Evolutionary conservation across 1,140 invertebrate species (phyloP), one percentile per base, ranked within the genome.

Genomic region (Pseudomyrmex pallidus): DNA sequence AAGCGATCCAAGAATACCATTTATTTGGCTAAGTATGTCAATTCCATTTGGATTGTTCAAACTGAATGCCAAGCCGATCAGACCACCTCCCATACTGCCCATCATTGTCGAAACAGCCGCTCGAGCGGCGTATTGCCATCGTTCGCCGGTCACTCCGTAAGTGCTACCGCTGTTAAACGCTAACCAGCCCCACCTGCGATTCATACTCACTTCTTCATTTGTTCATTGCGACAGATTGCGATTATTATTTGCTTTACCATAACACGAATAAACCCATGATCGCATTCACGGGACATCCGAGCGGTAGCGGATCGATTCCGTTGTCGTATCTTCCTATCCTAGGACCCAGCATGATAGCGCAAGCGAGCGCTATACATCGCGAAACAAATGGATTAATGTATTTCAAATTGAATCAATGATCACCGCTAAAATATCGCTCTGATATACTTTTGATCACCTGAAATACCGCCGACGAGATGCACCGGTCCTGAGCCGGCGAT

Each of bases 161-260:
- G 97, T 97, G 86, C 97, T 97, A n/a, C 98, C 98, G 67, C 98
- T 98, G 93, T 99, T 99, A 90, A 99, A 99, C 2, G 98, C 98
- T 56, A 98, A 93, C 98, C 98, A 99, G 0, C 98, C 98, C 97
- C 98, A 99, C 94, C 93, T 94, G 57, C 8, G 4, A 25, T 67
- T 46, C 9, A 67, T 12, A 54, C 2, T 78, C 46, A 64, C 8
- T 46, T 56, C 17, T 57, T 17, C 35, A 25, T 54, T 76, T 22
- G 35, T 35, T 35, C 35, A 35, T 35, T 3, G 22, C 1, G 4
- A 1, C 9, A 61, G 35, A 10, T 0, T 50, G 0, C 35, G 12
- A 84, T 72, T 72, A 35, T 35, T 35, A 35, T 5, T 0, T 83
- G 12, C 62, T 50, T 90, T 91, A 94, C 98, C 98, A 99, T 4